Evolutionary conservation across 2,888 invertebrate species (phyloP).

Genomic region (Campoplex nolae): DNA sequence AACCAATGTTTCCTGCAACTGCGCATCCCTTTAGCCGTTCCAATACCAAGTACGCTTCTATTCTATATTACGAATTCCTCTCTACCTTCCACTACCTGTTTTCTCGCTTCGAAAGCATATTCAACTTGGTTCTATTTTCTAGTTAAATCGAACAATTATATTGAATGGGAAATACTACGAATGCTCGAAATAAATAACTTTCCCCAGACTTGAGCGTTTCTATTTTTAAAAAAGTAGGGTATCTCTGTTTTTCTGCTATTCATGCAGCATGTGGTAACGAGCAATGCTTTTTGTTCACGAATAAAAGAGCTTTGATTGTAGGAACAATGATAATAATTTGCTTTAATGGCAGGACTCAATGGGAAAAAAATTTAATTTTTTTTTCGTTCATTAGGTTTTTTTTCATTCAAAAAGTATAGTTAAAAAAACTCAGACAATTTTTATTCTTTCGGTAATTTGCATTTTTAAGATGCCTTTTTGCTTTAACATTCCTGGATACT

Average conservation of each 20-base stretch:
- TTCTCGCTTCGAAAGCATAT: conserved; percentile 18
- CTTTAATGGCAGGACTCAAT: not conserved
- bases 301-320: not conserved
- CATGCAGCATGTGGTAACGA: not conserved
- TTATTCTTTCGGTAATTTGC: not conserved
- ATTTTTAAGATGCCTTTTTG: not conserved
- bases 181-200: not conserved
- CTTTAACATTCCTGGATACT: not conserved
- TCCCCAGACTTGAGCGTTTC: not conserved
- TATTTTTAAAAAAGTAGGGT: not conserved
- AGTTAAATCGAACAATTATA: conserved; percentile 35
- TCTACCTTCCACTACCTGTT: not conserved
- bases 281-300: not conserved
- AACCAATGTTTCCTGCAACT: conserved; percentile 52
- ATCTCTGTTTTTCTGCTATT: not conserved
- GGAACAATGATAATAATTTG: not conserved
- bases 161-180: conserved; percentile 9
- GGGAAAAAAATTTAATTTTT: not conserved
- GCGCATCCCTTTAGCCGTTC: conserved; percentile 30
- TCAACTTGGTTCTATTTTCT: conserved; percentile 21
- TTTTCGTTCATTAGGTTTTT: not conserved
- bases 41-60: conserved; percentile 12
- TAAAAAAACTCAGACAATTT: conserved; percentile 1
- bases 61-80: conserved; percentile 30
- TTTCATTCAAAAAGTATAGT: not conserved